Conservation (phyloP, 2,113 vertebrate genomes). For the Hippocampus mohnikei region DNA sequence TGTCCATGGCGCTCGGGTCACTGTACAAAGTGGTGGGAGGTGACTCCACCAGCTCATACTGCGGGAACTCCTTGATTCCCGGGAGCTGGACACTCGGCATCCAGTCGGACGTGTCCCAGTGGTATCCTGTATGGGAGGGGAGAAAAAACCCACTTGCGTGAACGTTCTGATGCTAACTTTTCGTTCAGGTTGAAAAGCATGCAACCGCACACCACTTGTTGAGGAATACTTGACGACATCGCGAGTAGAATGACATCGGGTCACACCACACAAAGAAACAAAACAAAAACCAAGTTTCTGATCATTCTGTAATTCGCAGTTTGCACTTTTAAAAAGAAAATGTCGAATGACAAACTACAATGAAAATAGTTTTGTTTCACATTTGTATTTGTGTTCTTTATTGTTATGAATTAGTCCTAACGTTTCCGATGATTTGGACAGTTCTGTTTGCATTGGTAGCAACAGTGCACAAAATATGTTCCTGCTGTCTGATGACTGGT, state of each 20-base stretch:
- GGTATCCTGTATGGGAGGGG: constrained; percentile 79
- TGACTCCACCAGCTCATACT: constrained; percentile 90
- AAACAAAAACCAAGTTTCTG: not conserved
- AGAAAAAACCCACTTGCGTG: constrained; percentile 8
- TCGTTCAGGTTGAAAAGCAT: constrained; percentile 43
- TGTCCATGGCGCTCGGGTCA: constrained; percentile 87
- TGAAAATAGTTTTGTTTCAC: no score
- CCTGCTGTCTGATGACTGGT: no score
- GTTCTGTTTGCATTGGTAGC: no score
- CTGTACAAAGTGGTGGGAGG: constrained; percentile 82
- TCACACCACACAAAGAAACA: not conserved
- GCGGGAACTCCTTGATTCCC: constrained; percentile 96
- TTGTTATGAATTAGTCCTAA: no score
- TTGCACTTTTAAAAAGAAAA: not conserved
- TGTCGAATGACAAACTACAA: no score
- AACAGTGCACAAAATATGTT: no score
- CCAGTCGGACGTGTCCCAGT: constrained; percentile 99
- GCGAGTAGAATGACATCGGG: not conserved
- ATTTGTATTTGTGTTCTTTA: no score
- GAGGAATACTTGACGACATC: not conserved
- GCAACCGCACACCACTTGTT: constrained; percentile 37
- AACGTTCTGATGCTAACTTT: not conserved
- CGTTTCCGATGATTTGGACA: no score
- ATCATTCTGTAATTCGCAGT: not conserved
- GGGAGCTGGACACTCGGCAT: constrained; percentile 96